Evolutionary conservation across 2,797 vertebrate genomes (phyloP), one percentile per base, ranked within the genome.

Genomic region (Buphagus erythrorhynchus): DNA sequence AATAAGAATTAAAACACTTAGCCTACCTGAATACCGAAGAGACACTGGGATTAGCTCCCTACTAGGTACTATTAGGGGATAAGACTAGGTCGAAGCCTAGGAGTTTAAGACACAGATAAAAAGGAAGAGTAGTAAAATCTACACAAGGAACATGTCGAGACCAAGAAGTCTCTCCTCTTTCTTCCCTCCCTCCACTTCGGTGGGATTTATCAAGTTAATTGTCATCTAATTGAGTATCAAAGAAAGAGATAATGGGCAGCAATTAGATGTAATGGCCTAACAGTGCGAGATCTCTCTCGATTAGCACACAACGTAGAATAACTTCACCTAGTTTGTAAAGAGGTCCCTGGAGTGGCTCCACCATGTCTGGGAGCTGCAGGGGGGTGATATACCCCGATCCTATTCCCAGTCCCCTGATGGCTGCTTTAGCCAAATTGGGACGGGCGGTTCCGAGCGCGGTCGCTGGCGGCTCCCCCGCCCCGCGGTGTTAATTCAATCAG

Each of bases 141-240:
- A 18, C 7, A 12, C 6, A 55, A 59, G 26, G 8, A 66, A 45
- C 2, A 13, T 3, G 2, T 8, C 11, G 1, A 67, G 42, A 68
- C 48, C 5, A 5, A 58, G 26, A 49, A 2, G 7, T 5, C 14
- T 52, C 79, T 28, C 5, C 25, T 43, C 25, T 42, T 55, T 65
- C 42, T 67, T 40, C 14, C 15, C 38, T 43, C 5, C 6, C 33
- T 11, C 35, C 15, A 1, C 18, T 68, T 72, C 49, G 16, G 69
- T 59, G 55, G 74, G 68, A 83, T 92, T 96, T 94, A 94, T 90
- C 92, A 49, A 91, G 95, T 96, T 97, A 97, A 97, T 97, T 94
- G 96, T 36, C 84, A 89, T 96, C 93, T 97, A 98, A 98, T 98
- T 97, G 96, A 67, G 72, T 97, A 97, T 98, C 97, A 97, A 97